Percentiles rank a stretch among this genome's conserved stretches.
phyloP scores from a whole-genome alignment of 2,797 vertebrate genomes.

The Adrianichthys oophorus region DNA sequence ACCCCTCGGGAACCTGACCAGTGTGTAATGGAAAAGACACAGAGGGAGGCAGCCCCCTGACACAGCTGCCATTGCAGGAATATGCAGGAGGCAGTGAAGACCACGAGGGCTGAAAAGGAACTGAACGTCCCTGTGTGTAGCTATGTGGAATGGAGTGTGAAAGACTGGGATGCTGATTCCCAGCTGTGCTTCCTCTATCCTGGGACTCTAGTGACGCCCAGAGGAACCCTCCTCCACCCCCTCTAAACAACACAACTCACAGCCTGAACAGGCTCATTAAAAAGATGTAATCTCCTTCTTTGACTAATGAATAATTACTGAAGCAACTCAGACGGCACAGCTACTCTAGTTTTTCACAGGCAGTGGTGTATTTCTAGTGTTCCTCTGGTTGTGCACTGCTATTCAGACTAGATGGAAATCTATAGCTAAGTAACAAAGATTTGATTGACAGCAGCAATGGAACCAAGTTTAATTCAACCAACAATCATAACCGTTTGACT shows the following conservation, averaged over 20 bases:
- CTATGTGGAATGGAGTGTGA: constrained; percentile 72
- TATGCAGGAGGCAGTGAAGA: constrained; percentile 32
- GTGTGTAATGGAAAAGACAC: constrained; percentile 20
- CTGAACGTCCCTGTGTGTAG: constrained; percentile 54
- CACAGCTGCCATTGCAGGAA: constrained; percentile 52
- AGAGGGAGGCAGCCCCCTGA: constrained; percentile 46
- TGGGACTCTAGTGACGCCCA: constrained; percentile 59
- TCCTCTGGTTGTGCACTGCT: constrained; percentile 37
- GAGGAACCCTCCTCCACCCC: constrained; percentile 49
- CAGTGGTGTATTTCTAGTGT: constrained; percentile 38
- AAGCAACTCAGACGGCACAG: constrained; percentile 36
- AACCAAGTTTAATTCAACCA: constrained; percentile 49
- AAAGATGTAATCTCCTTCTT: constrained; percentile 45
- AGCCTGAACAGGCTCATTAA: constrained; percentile 47
- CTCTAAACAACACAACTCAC: constrained; percentile 38
- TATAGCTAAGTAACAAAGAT: constrained; percentile 42
- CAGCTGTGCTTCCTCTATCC: constrained; percentile 72
- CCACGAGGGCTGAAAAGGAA: constrained; percentile 49
- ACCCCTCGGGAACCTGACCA: constrained; percentile 40
- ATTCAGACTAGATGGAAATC: constrained; percentile 33
- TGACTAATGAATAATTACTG: constrained; percentile 64
- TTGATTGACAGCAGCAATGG: constrained; percentile 43
- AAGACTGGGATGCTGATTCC: constrained; percentile 53
- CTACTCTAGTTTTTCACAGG: constrained; percentile 39
- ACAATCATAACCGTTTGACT: constrained; percentile 46